A percentile compares a stretch with the other conserved stretches of the same genome.
phyloP scores from a whole-genome alignment of 1,140 invertebrate genomes.

The Calliopsis andreniformis region DNA sequence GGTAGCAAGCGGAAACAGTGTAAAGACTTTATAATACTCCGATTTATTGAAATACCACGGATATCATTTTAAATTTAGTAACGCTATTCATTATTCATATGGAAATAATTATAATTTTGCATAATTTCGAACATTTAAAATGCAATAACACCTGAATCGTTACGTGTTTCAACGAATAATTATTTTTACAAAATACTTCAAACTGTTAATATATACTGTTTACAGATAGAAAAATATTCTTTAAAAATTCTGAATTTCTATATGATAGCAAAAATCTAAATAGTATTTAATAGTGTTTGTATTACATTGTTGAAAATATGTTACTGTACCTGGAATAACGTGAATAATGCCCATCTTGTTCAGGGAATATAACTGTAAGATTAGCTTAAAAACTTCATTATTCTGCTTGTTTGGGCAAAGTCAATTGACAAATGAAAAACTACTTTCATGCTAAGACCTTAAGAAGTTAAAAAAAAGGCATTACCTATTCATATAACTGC shows the following conservation, averaged over 20 bases:
- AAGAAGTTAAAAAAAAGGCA: neutral
- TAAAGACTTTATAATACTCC: conserved; percentile 36
- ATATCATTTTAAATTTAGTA: conserved; percentile 5
- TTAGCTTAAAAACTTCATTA: conserved; percentile 14
- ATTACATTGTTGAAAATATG: conserved; percentile 42
- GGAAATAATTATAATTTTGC: conserved; percentile 3
- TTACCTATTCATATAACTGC: conserved; percentile 14
- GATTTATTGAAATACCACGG: neutral
- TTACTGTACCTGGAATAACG: conserved; percentile 45
- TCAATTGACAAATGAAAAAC: conserved; percentile 50
- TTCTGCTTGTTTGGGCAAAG: conserved; percentile 6
- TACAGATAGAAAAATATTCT: conserved; percentile 23
- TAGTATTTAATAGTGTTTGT: conserved; percentile 27
- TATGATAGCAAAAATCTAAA: conserved; percentile 9
- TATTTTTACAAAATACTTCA: conserved; percentile 38
- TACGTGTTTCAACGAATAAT: conserved; percentile 21
- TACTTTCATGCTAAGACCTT: conserved; percentile 45
- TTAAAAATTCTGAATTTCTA: conserved; percentile 30
- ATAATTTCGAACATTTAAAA: neutral
- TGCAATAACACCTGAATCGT: neutral
- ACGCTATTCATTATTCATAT: conserved; percentile 13
- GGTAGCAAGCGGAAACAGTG: conserved; percentile 50
- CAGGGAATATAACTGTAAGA: conserved; percentile 31
- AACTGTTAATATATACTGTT: conserved; percentile 28
- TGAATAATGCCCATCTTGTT: conserved; percentile 17